phyloP scores from a whole-genome alignment of 2,888 invertebrate species.

The Plemyria rubiginata region DNA sequence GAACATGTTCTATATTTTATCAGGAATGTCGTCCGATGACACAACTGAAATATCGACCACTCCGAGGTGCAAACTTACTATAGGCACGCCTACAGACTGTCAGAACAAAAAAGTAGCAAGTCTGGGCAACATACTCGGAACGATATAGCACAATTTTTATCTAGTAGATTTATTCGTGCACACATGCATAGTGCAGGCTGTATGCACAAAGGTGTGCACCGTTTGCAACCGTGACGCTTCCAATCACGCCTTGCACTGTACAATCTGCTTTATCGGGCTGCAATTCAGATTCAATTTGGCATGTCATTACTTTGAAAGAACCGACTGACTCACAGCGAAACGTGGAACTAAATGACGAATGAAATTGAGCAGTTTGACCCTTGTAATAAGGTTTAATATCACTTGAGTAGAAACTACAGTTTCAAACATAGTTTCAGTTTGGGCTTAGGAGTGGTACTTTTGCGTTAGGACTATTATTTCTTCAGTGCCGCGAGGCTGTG shows the following conservation, averaged over 20 bases:
- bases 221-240: constrained; percentile 16
- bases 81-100: constrained; percentile 81
- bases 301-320: background rate
- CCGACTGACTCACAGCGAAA: background rate
- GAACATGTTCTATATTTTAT: constrained; percentile 58
- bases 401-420: background rate
- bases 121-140: constrained; percentile 50
- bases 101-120: constrained; percentile 63
- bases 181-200: constrained; percentile 50
- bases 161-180: constrained; percentile 80
- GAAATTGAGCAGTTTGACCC: background rate
- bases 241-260: background rate
- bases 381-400: background rate
- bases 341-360: background rate
- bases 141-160: constrained; percentile 83
- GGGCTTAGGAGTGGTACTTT: background rate
- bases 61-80: constrained; percentile 81
- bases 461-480: constrained; percentile 5
- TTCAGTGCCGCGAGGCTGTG: constrained; percentile 33
- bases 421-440: background rate
- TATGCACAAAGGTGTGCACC: constrained; percentile 18
- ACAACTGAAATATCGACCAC: constrained; percentile 80
- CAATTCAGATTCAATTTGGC: constrained; percentile 4
- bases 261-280: background rate
- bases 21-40: constrained; percentile 68